These are phyloP conservation scores for Drosophila truncata DNA, from an alignment of 1,140 invertebrate genomes.

Conservation along the genomic window DNA sequence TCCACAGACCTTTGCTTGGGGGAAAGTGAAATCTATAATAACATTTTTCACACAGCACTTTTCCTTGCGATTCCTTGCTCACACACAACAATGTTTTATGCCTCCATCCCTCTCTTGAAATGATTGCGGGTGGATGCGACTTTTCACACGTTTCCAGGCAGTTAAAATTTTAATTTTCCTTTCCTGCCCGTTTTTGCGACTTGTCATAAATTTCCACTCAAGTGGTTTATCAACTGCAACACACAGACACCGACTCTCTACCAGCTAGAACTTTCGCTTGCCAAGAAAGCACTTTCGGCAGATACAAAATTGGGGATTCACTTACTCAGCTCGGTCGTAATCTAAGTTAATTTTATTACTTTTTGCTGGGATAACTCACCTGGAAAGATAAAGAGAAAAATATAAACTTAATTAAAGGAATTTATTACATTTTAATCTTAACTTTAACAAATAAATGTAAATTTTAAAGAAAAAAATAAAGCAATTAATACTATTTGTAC, in stretches of 20 bases:
- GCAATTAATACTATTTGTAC: too few relatives aligned
- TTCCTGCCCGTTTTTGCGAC: slow-evolving; percentile 56
- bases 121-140: slow-evolving; percentile 27
- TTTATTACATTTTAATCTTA: background rate
- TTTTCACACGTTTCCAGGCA: slow-evolving; percentile 65
- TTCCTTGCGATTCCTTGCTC: slow-evolving; percentile 38
- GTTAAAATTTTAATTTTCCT: slow-evolving; percentile 68
- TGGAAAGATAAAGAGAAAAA: slow-evolving; percentile 56
- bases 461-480: too few relatives aligned
- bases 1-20: slow-evolving; percentile 5
- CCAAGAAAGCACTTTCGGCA: slow-evolving; percentile 8
- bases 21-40: slow-evolving; percentile 77
- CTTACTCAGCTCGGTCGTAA: slow-evolving; percentile 10
- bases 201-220: slow-evolving; percentile 68
- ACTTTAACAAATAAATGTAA: background rate
- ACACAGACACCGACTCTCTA: slow-evolving; percentile 6
- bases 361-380: slow-evolving; percentile 55
- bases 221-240: slow-evolving; percentile 67
- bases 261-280: slow-evolving; percentile 44
- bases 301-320: slow-evolving; percentile 13
- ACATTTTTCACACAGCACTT: slow-evolving; percentile 56
- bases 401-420: background rate
- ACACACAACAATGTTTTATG: slow-evolving; percentile 38
- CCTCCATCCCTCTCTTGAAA: background rate
- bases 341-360: slow-evolving; percentile 1